Conservation (phyloP, 2,113 vertebrate species). For the Myiagra hebetior region DNA sequence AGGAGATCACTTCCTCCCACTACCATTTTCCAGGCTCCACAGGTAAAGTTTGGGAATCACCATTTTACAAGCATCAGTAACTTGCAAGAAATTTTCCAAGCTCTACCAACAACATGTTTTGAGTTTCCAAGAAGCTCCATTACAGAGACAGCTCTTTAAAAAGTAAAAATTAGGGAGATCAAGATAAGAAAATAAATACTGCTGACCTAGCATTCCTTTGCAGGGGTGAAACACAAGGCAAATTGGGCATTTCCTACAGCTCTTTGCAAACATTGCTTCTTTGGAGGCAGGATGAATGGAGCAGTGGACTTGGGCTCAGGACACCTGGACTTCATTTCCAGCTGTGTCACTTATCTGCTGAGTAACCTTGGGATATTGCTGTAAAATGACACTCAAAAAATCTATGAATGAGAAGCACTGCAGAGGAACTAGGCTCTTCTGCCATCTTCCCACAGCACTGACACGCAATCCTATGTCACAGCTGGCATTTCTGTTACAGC, state of each 20-base stretch:
- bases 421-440: neutral
- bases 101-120: neutral
- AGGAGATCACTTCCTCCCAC: neutral
- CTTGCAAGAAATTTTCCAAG: neutral
- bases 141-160: neutral
- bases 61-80: neutral
- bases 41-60: neutral
- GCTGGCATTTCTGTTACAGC: slow-evolving; percentile 37
- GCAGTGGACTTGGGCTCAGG: neutral
- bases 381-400: neutral
- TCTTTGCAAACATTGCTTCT: neutral
- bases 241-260: neutral
- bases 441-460: neutral
- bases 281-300: neutral
- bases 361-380: neutral
- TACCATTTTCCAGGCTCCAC: neutral
- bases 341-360: neutral
- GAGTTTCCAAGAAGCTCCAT: neutral
- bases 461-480: neutral
- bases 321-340: slow-evolving; percentile 24
- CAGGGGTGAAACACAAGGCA: neutral
- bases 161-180: slow-evolving; percentile 27
- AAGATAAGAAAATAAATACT: slow-evolving; percentile 40
- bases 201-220: slow-evolving; percentile 25
- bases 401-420: neutral